Conservation (phyloP, 2,113 vertebrate species). For the Dendropsophus ebraccatus region DNA sequence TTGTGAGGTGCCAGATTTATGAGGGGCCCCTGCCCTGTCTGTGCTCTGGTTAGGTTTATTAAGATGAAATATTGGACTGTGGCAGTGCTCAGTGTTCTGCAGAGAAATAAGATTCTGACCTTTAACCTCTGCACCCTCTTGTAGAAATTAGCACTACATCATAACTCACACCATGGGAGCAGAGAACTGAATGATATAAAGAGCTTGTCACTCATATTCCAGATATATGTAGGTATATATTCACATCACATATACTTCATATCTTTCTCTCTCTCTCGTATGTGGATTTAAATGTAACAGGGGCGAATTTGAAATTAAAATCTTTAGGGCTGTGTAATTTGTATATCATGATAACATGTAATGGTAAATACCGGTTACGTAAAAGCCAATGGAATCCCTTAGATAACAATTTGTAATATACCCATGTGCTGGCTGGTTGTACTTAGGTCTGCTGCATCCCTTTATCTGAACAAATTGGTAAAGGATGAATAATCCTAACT, state of each 20-base stretch:
- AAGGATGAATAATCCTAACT: too few species aligned
- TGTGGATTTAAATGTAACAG: too few species aligned
- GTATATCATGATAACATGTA: too few species aligned
- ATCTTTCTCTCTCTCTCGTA: too few species aligned
- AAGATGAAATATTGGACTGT: slow-evolving; percentile 53
- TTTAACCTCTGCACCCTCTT: slow-evolving; percentile 47
- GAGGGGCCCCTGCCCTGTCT: slow-evolving; percentile 55
- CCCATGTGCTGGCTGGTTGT: too few species aligned
- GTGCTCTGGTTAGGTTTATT: slow-evolving; percentile 51
- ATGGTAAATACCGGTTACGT: too few species aligned
- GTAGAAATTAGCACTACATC: slow-evolving; percentile 57
- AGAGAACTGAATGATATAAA: slow-evolving; percentile 2
- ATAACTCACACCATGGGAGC: slow-evolving; percentile 26
- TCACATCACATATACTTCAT: not conserved
- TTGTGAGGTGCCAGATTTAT: slow-evolving; percentile 51
- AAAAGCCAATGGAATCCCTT: too few species aligned
- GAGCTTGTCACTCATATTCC: not conserved
- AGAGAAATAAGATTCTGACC: slow-evolving; percentile 51
- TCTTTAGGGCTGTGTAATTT: too few species aligned
- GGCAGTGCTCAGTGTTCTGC: slow-evolving; percentile 48
- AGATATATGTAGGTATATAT: not conserved
- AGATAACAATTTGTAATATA: too few species aligned
- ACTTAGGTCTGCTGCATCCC: too few species aligned
- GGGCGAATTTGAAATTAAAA: too few species aligned
- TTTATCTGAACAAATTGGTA: too few species aligned